Percentiles rank a stretch among this genome's conserved stretches.
These are phyloP conservation scores for Musca domestica DNA, from an alignment of 1,140 invertebrate species.

Conservation along the genomic window DNA sequence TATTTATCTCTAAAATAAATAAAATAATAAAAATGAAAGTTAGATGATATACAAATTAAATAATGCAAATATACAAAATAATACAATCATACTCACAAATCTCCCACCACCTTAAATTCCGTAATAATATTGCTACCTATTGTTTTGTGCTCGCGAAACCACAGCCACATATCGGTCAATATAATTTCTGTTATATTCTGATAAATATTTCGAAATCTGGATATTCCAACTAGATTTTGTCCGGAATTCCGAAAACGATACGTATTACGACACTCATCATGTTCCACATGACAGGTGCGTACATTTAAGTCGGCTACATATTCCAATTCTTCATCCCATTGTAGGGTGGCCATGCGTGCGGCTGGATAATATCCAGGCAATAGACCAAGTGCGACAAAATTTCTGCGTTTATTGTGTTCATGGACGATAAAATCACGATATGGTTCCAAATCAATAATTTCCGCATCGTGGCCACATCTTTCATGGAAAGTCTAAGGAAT, in stretches of 20 bases:
- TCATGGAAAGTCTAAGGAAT: slow-evolving; percentile 37
- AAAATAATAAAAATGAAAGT: not conserved
- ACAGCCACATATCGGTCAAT: slow-evolving; percentile 40
- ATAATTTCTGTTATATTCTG: slow-evolving; percentile 40
- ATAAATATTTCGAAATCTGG: slow-evolving; percentile 25
- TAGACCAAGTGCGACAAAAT: slow-evolving; percentile 42
- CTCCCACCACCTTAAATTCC: slow-evolving; percentile 37
- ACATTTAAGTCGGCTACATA: slow-evolving; percentile 47
- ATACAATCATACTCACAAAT: slow-evolving; percentile 51
- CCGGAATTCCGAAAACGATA: slow-evolving; percentile 47
- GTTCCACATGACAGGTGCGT: slow-evolving; percentile 44
- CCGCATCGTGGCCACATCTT: slow-evolving; percentile 42
- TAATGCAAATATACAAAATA: not conserved
- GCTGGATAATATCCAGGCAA: slow-evolving; percentile 43
- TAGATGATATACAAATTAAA: not conserved
- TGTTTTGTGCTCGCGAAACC: slow-evolving; percentile 44
- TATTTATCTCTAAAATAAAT: slow-evolving; percentile 38
- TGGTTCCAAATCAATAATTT: slow-evolving; percentile 37
- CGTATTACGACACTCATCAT: slow-evolving; percentile 47
- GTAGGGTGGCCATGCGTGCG: slow-evolving; percentile 25
- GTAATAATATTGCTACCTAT: slow-evolving; percentile 46
- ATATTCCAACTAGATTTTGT: slow-evolving; percentile 45
- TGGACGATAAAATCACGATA: slow-evolving; percentile 41
- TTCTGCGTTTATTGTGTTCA: slow-evolving; percentile 46
- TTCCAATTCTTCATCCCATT: slow-evolving; percentile 48